Percentiles rank a stretch among this genome's conserved stretches.
phyloP scores from a whole-genome alignment of 2,113 vertebrate species.

The Monopterus albus region DNA sequence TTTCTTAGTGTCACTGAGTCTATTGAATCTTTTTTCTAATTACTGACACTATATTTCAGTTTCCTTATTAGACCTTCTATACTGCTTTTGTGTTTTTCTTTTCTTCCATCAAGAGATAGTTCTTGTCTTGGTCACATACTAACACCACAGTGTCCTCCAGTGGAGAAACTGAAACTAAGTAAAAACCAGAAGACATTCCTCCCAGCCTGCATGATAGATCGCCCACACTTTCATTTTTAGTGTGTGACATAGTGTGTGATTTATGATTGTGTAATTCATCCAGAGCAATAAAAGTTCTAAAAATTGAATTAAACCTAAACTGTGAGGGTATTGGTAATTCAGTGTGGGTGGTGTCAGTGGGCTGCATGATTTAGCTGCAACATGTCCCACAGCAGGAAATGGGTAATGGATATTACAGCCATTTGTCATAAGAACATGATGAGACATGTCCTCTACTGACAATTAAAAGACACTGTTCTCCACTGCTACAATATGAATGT shows the following conservation, averaged over 20 bases:
- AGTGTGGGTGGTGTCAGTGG: background rate
- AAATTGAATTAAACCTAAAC: slow-evolving; percentile 41
- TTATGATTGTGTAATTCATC: slow-evolving; percentile 35
- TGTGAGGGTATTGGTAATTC: slow-evolving; percentile 7
- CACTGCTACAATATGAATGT: background rate
- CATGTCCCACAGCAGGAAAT: slow-evolving; percentile 6
- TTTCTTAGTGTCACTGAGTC: slow-evolving; percentile 24
- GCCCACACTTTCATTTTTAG: slow-evolving; percentile 23
- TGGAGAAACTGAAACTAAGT: slow-evolving; percentile 56
- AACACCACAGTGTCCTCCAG: slow-evolving; percentile 68
- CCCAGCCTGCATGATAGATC: slow-evolving; percentile 22
- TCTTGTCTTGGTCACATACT: slow-evolving; percentile 12
- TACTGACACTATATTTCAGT: slow-evolving; percentile 29
- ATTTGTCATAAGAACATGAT: slow-evolving; percentile 23
- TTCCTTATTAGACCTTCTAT: background rate
- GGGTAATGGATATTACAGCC: slow-evolving; percentile 14
- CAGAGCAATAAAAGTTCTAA: slow-evolving; percentile 24
- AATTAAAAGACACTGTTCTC: background rate
- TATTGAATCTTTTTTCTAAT: slow-evolving; percentile 30
- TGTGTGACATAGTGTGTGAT: background rate
- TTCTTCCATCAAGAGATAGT: slow-evolving; percentile 11
- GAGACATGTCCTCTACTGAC: slow-evolving; percentile 9
- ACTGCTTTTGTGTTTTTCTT: slow-evolving; percentile 39
- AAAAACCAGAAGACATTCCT: slow-evolving; percentile 5
- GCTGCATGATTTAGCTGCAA: slow-evolving; percentile 29